Percentiles rank a stretch among this genome's conserved stretches.
Conservation (phyloP, 2,888 invertebrate species). For the Orchesellides sinensis region DNA sequence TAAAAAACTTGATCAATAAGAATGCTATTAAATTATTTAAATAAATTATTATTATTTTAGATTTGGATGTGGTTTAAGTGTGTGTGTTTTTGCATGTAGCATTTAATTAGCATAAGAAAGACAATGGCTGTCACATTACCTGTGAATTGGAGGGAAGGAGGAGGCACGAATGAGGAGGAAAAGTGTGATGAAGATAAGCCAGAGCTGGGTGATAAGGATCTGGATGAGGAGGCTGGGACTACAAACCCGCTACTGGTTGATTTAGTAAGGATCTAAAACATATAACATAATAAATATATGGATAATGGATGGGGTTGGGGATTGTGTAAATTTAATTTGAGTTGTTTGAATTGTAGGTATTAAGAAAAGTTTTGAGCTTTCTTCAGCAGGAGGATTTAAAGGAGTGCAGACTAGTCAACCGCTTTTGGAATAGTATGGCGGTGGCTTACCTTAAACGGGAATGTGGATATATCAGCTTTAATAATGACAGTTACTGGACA, state of each 20-base stretch:
- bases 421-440: constrained; percentile 60
- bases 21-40: too few species aligned
- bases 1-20: too few species aligned
- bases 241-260: constrained; percentile 29
- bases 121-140: too few species aligned
- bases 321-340: not conserved
- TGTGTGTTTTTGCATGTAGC: too few species aligned
- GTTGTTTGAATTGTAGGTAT: constrained; percentile 41
- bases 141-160: not conserved
- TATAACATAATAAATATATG: too few species aligned
- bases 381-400: constrained; percentile 52
- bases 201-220: not conserved
- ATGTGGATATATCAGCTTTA: constrained; percentile 62
- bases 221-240: not conserved
- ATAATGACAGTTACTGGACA: constrained; percentile 70
- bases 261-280: constrained; percentile 15
- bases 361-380: constrained; percentile 56
- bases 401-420: constrained; percentile 55
- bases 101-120: too few species aligned
- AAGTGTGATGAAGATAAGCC: too few species aligned
- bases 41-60: too few species aligned
- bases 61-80: too few species aligned
- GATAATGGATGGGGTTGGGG: too few species aligned
- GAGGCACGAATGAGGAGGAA: not conserved
- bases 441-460: constrained; percentile 41